Evolutionary conservation across 2,113 vertebrate genomes (phyloP).

Genomic region (Onychostoma macrolepis): DNA sequence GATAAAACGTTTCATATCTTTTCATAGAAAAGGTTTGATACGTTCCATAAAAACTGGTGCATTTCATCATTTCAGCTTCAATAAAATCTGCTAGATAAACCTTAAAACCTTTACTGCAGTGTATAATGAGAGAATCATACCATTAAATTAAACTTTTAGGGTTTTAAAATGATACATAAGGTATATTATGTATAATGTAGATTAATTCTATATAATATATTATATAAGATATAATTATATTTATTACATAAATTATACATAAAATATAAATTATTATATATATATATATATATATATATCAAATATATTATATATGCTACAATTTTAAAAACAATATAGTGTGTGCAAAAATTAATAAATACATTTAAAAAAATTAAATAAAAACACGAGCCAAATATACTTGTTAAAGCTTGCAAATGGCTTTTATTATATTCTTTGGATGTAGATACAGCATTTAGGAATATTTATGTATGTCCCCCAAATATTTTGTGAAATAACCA

Average conservation of each 20-base stretch:
- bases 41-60: background rate
- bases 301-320: too few species aligned
- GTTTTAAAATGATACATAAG: background rate
- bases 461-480: background rate
- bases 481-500: background rate
- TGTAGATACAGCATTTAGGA: background rate
- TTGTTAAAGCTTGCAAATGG: background rate
- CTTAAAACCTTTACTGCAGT: background rate
- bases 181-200: too few species aligned
- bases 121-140: background rate
- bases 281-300: too few species aligned
- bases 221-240: too few species aligned
- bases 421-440: background rate
- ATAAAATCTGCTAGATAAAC: background rate
- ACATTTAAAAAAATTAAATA: too few species aligned
- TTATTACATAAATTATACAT: background rate
- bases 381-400: background rate
- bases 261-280: too few species aligned
- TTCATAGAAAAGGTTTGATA: background rate
- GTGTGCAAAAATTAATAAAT: background rate
- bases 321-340: background rate
- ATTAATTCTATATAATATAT: background rate
- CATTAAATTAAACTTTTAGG: background rate
- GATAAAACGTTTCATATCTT: background rate
- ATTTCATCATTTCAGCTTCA: background rate